Conservation (phyloP, 1,140 invertebrate species). For the Drosophila sp. region DNA sequence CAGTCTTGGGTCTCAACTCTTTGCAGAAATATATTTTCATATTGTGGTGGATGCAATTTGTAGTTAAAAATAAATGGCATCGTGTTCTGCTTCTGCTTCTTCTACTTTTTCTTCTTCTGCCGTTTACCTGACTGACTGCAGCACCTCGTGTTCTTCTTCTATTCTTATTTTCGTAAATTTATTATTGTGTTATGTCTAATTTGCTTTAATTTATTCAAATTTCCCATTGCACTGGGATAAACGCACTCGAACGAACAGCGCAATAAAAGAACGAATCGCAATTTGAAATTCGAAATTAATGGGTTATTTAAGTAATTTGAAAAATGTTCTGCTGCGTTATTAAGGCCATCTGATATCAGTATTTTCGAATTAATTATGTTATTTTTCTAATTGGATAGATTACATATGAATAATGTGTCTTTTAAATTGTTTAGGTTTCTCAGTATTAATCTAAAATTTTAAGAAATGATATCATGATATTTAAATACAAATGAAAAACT, state of each 20-base stretch:
- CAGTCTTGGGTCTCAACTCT: constrained; percentile 34
- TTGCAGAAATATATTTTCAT: constrained; percentile 60
- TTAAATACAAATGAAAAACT: no score
- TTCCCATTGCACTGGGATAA: constrained; percentile 40
- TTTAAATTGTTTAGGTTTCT: background rate
- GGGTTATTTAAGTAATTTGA: constrained; percentile 57
- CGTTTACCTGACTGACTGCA: constrained; percentile 33
- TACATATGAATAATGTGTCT: background rate
- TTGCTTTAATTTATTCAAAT: constrained; percentile 62
- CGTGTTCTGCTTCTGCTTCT: constrained; percentile 41
- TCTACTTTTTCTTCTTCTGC: no score
- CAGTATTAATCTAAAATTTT: background rate
- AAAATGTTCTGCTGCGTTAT: constrained; percentile 50
- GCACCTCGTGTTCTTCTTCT: constrained; percentile 20
- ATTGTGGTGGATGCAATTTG: constrained; percentile 44
- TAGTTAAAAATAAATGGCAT: constrained; percentile 69
- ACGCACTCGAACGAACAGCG: constrained; percentile 55
- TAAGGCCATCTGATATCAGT: constrained; percentile 46
- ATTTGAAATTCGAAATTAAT: constrained; percentile 45
- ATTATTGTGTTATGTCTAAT: constrained; percentile 75
- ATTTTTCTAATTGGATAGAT: background rate
- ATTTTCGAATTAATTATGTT: constrained; percentile 33
- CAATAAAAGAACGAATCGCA: constrained; percentile 11
- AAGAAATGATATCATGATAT: no score
- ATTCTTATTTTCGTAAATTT: constrained; percentile 48